Conservation (phyloP, 1,140 invertebrate species). For the Andricus grossulariae region DNA sequence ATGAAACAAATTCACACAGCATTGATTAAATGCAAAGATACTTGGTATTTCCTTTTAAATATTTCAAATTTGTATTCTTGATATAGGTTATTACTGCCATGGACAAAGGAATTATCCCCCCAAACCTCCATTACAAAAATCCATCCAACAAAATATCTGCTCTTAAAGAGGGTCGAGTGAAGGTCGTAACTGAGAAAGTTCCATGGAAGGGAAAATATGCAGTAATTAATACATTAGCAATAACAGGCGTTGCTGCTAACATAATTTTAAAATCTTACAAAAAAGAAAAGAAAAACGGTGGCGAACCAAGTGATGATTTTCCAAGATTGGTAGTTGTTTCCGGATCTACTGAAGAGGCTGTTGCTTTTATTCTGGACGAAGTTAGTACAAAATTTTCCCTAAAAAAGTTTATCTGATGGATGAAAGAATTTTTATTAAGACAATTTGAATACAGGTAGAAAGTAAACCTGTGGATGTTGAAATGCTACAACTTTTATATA, state of each 20-base stretch:
- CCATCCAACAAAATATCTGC: conserved; percentile 81
- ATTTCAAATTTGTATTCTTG: not conserved
- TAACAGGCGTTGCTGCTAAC: conserved; percentile 83
- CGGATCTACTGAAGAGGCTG: conserved; percentile 78
- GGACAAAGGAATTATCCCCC: conserved; percentile 79
- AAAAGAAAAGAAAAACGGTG: conserved; percentile 57
- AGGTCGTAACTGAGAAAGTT: conserved; percentile 78
- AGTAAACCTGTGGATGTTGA: conserved; percentile 64
- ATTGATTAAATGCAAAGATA: not conserved
- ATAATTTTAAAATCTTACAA: conserved; percentile 76
- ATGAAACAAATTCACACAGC: not conserved
- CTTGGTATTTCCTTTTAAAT: not conserved
- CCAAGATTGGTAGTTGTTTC: conserved; percentile 75
- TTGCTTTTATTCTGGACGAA: conserved; percentile 71
- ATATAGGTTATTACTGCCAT: conserved; percentile 61
- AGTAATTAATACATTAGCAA: conserved; percentile 85
- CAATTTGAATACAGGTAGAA: conserved; percentile 45
- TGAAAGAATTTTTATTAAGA: not conserved
- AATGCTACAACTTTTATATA: conserved; percentile 72
- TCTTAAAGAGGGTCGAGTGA: conserved; percentile 78
- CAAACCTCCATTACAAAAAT: conserved; percentile 81
- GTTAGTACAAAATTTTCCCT: conserved; percentile 43
- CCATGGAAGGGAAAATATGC: conserved; percentile 78
- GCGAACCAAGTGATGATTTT: conserved; percentile 51
- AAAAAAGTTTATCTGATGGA: not conserved